Evolutionary conservation across 1,140 invertebrate species (phyloP), one percentile per base, ranked within the genome.

Genomic region (Calephelis virginiensis): DNA sequence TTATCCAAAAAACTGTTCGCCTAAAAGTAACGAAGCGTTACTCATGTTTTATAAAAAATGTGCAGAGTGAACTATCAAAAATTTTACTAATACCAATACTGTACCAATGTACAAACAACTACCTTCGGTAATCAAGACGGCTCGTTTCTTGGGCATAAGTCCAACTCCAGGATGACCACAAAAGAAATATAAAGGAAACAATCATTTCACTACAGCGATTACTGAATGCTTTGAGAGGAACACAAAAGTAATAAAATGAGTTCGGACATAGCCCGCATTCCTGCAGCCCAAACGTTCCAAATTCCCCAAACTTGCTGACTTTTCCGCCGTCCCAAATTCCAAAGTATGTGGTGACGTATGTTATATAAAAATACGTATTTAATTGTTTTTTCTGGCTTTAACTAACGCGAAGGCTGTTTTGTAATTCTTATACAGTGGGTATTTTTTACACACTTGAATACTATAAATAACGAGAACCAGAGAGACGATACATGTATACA

Each of bases 181-280:
- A 59, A 59, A 59, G 56, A 59, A 59, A 59, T 59, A 59, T 59
- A 59, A 59, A 59, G 56, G 56, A 59, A 59, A 59, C 56, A 59
- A 59, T 59, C 37, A 59, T 59, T 59, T 59, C 56, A n/a, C 37
- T 59, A 59, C 56, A 59, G 28, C 56, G 56, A 59, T 59, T 59
- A 59, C 37, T 59, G 56, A 59, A 59, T 59, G 56, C 56, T 59
- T 59, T 59, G 56, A 59, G 56, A 59, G 17, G 56, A 59, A 59
- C 56, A 59, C 56, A 59, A 59, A 59, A 59, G 56, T 59, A 59
- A 59, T 38, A 37, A 59, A 59, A 59, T 59, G 53, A 59, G 53
- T 59, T 59, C 53, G 53, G 53, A 59, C 53, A 59, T 37, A 59
- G 53, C 17, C 28, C 28, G 12, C 53, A 59, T 59, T 59, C 53